Conservation (phyloP, 2,888 invertebrate species). For the Ormyrus thymus region DNA sequence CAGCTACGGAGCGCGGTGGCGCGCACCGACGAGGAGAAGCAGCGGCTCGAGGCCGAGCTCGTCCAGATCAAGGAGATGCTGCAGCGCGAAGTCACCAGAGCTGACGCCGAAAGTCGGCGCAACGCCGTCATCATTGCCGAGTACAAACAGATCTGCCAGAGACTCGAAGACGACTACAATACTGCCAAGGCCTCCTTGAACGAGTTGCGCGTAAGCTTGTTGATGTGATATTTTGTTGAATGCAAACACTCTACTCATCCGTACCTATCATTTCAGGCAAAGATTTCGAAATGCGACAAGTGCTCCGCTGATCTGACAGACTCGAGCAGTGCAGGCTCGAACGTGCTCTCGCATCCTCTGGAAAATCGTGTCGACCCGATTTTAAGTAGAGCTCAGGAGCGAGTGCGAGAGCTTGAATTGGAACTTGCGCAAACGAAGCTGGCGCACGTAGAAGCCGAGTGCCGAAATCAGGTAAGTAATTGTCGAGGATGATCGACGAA, state of each 20-base stretch:
- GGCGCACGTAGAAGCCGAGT: slow-evolving; percentile 97
- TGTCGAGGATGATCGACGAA: background rate
- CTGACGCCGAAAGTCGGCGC: slow-evolving; percentile 83
- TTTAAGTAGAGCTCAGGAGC: slow-evolving; percentile 77
- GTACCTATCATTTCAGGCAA: slow-evolving; percentile 72
- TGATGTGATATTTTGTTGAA: background rate
- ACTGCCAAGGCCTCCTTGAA: slow-evolving; percentile 80
- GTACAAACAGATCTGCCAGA: slow-evolving; percentile 92
- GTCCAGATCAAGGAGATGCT: slow-evolving; percentile 85
- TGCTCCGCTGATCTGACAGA: slow-evolving; percentile 71
- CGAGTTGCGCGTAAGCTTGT: slow-evolving; percentile 79
- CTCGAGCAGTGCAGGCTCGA: slow-evolving; percentile 54
- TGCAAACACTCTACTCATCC: too few species aligned
- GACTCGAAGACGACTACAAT: slow-evolving; percentile 88
- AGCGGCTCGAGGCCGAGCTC: slow-evolving; percentile 81
- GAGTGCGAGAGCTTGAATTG: slow-evolving; percentile 92
- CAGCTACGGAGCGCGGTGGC: slow-evolving; percentile 77
- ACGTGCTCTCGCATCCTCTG: slow-evolving; percentile 62
- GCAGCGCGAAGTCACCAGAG: slow-evolving; percentile 84
- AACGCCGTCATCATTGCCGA: slow-evolving; percentile 90
- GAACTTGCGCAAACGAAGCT: slow-evolving; percentile 98
- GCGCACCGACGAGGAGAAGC: slow-evolving; percentile 85
- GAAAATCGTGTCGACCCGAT: slow-evolving; percentile 71
- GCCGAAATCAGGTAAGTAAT: slow-evolving; percentile 94
- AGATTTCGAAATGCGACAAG: slow-evolving; percentile 78